Conservation (phyloP, 1,140 invertebrate species). For the Drosophila ercepeae region DNA sequence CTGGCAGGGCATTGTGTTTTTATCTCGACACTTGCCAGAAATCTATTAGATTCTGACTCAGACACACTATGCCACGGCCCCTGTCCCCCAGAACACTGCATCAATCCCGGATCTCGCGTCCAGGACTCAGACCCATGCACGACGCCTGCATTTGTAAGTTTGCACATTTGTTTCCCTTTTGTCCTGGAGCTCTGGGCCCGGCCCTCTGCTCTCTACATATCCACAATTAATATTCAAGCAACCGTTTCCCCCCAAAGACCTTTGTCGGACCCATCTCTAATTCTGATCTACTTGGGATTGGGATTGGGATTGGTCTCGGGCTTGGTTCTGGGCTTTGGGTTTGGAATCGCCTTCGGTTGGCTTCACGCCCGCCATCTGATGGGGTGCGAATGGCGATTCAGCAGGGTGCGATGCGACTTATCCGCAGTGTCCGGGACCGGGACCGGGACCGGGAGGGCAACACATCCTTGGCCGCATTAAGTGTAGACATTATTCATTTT, state of each 20-base stretch:
- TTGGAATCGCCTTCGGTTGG: conserved; percentile 31
- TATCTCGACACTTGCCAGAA: conserved; percentile 54
- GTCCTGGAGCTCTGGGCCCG: conserved; percentile 5
- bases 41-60: conserved; percentile 65
- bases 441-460: not conserved
- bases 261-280: conserved; percentile 10
- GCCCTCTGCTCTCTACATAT: conserved; percentile 52
- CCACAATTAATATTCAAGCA: conserved; percentile 81
- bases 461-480: conserved; percentile 67
- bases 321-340: not conserved
- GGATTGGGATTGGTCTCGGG: not conserved
- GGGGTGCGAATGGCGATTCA: conserved; percentile 77
- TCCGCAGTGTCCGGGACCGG: conserved; percentile 37
- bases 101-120: conserved; percentile 33
- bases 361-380: conserved; percentile 78
- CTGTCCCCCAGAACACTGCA: conserved; percentile 24
- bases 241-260: conserved; percentile 50
- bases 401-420: conserved; percentile 70
- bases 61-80: not conserved
- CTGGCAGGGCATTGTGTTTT: conserved; percentile 41
- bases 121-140: conserved; percentile 56
- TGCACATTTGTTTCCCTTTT: conserved; percentile 74
- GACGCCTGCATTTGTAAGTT: conserved; percentile 79
- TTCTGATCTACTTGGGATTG: conserved; percentile 21
- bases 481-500: conserved; percentile 83